phyloP scores from a whole-genome alignment of 2,797 vertebrate genomes.

The Liparis tanakae region DNA sequence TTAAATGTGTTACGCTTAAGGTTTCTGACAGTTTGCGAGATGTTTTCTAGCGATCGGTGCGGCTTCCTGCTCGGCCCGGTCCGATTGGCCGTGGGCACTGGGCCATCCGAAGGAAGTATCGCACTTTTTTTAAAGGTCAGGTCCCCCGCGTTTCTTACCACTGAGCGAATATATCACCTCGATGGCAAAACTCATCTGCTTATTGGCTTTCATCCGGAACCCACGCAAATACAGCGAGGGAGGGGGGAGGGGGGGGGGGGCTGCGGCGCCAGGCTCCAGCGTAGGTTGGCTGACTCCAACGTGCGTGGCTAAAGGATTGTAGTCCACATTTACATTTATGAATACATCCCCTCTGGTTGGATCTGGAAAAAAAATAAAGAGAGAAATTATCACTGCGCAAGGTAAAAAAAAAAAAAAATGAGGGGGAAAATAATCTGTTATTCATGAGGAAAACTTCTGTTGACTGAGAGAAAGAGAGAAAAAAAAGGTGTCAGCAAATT shows the following conservation, averaged over 20 bases:
- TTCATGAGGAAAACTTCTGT: slow-evolving; percentile 84
- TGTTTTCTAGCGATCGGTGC: slow-evolving; percentile 53
- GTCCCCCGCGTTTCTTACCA: slow-evolving; percentile 64
- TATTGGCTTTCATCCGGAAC: slow-evolving; percentile 70
- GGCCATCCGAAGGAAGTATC: slow-evolving; percentile 75
- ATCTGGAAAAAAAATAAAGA: slow-evolving; percentile 70
- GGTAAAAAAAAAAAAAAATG: slow-evolving; percentile 14
- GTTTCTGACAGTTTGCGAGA: slow-evolving; percentile 39
- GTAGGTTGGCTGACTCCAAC: slow-evolving; percentile 61
- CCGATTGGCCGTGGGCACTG: slow-evolving; percentile 65
- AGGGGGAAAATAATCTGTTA: slow-evolving; percentile 70
- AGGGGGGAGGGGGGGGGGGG: slow-evolving; percentile 64
- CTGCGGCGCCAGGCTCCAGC: slow-evolving; percentile 45
- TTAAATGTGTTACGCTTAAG: slow-evolving; percentile 20
- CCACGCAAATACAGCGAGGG: slow-evolving; percentile 45
- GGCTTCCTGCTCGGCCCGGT: slow-evolving; percentile 56
- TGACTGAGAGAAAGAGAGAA: slow-evolving; percentile 64
- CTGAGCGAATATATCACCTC: slow-evolving; percentile 71
- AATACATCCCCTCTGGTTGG: slow-evolving; percentile 81
- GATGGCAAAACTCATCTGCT: slow-evolving; percentile 61
- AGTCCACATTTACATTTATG: slow-evolving; percentile 83
- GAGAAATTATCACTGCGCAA: slow-evolving; percentile 67
- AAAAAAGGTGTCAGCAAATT: slow-evolving; percentile 77
- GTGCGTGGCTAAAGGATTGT: slow-evolving; percentile 66
- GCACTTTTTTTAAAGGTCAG: slow-evolving; percentile 82